phyloP scores from a whole-genome alignment of 2,888 invertebrate species.

The Folsomia candida region DNA sequence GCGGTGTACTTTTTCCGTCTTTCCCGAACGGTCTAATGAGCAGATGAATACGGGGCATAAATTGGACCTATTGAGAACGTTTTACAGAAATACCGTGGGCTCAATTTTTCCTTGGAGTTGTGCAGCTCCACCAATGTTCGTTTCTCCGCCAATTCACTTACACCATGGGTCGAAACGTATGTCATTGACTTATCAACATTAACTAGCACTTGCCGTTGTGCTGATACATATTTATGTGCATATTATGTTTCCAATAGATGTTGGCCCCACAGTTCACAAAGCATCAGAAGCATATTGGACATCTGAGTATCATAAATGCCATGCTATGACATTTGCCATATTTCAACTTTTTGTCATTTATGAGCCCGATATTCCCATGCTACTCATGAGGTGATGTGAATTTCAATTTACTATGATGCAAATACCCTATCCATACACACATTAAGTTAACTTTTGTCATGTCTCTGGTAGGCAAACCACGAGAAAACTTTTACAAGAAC shows the following conservation, averaged over 20 bases:
- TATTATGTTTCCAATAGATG: no score
- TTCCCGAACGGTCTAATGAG: slow-evolving; percentile 50
- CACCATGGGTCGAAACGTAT: slow-evolving; percentile 57
- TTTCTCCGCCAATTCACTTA: slow-evolving; percentile 25
- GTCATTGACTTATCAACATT: neutral
- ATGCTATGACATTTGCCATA: slow-evolving; percentile 66
- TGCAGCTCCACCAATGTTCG: slow-evolving; percentile 26
- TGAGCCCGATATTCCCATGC: slow-evolving; percentile 69
- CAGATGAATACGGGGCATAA: slow-evolving; percentile 64
- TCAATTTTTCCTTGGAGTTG: slow-evolving; percentile 41
- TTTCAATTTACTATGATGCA: neutral
- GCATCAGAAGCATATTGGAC: slow-evolving; percentile 73
- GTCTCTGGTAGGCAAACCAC: slow-evolving; percentile 34
- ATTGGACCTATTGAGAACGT: slow-evolving; percentile 69
- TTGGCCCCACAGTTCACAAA: slow-evolving; percentile 48
- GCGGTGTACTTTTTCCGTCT: slow-evolving; percentile 48
- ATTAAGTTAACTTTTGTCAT: no score
- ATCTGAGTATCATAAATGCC: slow-evolving; percentile 83
- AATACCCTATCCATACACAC: neutral
- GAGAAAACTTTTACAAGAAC: slow-evolving; percentile 29
- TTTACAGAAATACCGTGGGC: slow-evolving; percentile 61
- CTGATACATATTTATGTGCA: no score
- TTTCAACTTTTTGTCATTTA: slow-evolving; percentile 73
- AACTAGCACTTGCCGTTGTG: neutral
- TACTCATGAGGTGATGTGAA: slow-evolving; percentile 66